Percentiles rank a stretch among this genome's conserved stretches.
Evolutionary conservation across 2,113 vertebrate species (phyloP).

Genomic region (Gymnorhina tibicen): DNA sequence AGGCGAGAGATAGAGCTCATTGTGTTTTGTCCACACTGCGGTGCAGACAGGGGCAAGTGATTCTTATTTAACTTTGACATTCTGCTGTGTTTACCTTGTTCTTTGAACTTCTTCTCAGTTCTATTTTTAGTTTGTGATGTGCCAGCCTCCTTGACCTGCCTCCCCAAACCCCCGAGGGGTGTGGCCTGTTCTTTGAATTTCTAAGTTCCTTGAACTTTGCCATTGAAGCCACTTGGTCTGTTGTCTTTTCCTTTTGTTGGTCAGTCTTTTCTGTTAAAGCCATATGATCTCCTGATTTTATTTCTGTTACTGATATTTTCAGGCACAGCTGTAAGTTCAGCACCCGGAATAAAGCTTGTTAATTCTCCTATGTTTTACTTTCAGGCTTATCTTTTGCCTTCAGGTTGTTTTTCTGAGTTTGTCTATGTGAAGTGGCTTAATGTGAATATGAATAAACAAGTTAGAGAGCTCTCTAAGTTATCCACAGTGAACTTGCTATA

Average conservation of each 20-base stretch:
- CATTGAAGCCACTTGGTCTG: not conserved
- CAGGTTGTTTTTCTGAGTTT: not conserved
- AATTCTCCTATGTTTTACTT: not conserved
- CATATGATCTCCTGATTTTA: not conserved
- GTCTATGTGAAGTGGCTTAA: not conserved
- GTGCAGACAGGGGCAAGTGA: not conserved
- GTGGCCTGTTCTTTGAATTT: not conserved
- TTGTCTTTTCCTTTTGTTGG: not conserved
- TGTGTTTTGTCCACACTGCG: not conserved
- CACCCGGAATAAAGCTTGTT: not conserved
- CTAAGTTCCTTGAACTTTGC: not conserved
- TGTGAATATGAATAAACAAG: not conserved
- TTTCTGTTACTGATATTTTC: not conserved
- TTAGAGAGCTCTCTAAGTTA: not conserved
- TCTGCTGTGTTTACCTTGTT: not conserved
- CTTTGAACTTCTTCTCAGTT: not conserved
- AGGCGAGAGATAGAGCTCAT: fast-evolving
- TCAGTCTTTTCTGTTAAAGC: not conserved
- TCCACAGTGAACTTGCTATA: not conserved
- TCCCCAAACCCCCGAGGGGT: not conserved
- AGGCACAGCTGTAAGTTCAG: not conserved
- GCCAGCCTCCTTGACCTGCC: not conserved
- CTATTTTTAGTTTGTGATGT: not conserved
- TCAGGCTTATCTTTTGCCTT: not conserved
- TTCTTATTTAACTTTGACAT: not conserved